phyloP scores from a whole-genome alignment of 2,888 invertebrate species.

The Hesperia comma region DNA sequence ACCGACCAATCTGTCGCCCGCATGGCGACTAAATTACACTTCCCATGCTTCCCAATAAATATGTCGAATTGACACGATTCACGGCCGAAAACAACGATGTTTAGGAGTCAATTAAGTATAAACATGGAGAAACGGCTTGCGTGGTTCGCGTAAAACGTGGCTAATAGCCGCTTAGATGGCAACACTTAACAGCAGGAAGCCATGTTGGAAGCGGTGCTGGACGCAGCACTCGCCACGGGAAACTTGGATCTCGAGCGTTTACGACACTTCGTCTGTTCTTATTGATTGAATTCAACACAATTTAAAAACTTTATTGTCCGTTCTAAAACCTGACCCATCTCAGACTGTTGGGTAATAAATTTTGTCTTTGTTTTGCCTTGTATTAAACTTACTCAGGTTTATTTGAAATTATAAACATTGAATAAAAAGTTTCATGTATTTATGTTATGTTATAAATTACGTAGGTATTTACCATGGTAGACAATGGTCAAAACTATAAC shows the following conservation, averaged over 20 bases:
- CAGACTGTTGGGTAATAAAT: constrained; percentile 20
- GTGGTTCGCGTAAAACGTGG: constrained; percentile 71
- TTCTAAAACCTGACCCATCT: constrained; percentile 29
- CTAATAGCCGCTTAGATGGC: constrained; percentile 73
- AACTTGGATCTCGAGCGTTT: constrained; percentile 62
- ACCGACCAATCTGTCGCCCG: constrained; percentile 29
- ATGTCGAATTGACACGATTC: constrained; percentile 73
- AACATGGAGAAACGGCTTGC: constrained; percentile 68
- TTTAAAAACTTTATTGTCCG: constrained; percentile 63
- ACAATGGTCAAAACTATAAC: not conserved
- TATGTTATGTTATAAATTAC: too few relatives aligned
- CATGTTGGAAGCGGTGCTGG: constrained; percentile 53
- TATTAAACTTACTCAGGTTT: constrained; percentile 4
- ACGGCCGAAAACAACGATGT: constrained; percentile 74
- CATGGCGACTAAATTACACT: constrained; percentile 52
- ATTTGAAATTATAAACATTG: constrained; percentile 4
- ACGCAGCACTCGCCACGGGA: constrained; percentile 53
- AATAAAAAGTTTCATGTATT: not conserved
- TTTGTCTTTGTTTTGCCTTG: constrained; percentile 29
- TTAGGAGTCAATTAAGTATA: constrained; percentile 78
- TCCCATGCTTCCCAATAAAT: constrained; percentile 67
- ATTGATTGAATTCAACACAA: constrained; percentile 69
- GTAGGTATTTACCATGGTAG: too few relatives aligned
- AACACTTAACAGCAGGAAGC: constrained; percentile 75
- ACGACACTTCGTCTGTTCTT: constrained; percentile 65